phyloP scores from a whole-genome alignment of 2,113 vertebrate species.

The Rhombomys opimus region DNA sequence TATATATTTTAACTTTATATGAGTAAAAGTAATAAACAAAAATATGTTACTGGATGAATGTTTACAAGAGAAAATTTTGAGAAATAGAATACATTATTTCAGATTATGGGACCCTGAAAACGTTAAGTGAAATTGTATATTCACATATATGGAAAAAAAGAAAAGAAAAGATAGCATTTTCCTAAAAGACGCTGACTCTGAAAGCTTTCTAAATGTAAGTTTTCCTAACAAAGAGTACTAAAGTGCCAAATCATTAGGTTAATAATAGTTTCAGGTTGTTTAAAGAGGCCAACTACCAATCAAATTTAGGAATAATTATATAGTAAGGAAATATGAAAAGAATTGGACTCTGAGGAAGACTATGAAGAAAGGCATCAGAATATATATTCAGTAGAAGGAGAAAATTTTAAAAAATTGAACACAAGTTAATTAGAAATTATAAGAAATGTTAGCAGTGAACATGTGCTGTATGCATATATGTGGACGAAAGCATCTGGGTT shows the following conservation, averaged over 20 bases:
- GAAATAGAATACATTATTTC: neutral
- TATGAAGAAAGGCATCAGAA: neutral
- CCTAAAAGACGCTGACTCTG: neutral
- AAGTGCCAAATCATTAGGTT: neutral
- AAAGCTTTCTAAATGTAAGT: neutral
- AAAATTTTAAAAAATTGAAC: constrained; percentile 4
- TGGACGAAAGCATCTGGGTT: neutral
- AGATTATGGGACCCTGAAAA: neutral
- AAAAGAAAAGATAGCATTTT: neutral
- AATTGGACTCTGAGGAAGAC: neutral
- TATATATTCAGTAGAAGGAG: neutral
- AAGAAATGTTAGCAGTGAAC: neutral
- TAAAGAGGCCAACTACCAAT: neutral
- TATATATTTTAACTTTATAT: neutral
- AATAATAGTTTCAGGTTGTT: neutral
- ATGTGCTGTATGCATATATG: neutral
- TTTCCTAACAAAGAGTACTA: neutral
- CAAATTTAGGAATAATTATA: neutral
- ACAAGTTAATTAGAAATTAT: neutral
- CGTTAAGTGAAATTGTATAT: neutral
- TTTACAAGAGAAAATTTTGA: neutral
- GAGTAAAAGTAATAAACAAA: neutral
- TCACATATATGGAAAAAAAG: neutral
- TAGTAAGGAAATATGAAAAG: neutral
- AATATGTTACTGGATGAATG: neutral